Conservation (phyloP, 1,140 invertebrate genomes). For the Leptinotarsa undecemlineata region DNA sequence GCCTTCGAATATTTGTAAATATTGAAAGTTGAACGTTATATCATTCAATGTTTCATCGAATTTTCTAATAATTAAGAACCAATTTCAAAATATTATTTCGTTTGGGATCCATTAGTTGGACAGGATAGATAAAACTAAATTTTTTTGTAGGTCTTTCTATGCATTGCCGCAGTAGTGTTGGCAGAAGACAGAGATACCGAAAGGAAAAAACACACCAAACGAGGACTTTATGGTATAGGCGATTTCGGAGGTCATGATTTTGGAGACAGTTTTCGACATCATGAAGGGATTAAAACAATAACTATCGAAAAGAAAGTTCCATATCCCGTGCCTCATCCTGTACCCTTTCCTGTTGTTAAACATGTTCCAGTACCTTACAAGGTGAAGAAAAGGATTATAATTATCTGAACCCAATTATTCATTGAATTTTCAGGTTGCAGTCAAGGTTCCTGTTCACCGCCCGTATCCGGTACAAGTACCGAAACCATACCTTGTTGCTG, state of each 20-base stretch:
- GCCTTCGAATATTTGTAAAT: too few species aligned
- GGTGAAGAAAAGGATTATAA: not conserved
- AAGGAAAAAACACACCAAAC: constrained; percentile 51
- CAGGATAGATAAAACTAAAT: not conserved
- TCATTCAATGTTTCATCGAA: too few species aligned
- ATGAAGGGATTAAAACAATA: constrained; percentile 40
- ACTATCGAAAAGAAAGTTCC: constrained; percentile 50
- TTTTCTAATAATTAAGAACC: too few species aligned
- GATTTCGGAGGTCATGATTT: constrained; percentile 40
- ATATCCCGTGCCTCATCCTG: constrained; percentile 47
- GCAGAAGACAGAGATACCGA: not conserved
- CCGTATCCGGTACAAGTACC: constrained; percentile 58
- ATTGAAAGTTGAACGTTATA: too few species aligned
- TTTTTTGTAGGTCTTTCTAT: not conserved
- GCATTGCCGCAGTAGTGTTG: not conserved
- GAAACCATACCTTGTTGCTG: constrained; percentile 62
- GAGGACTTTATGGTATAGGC: constrained; percentile 51
- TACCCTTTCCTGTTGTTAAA: constrained; percentile 48
- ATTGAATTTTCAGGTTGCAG: constrained; percentile 43
- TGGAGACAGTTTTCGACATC: constrained; percentile 26
- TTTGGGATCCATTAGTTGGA: too few species aligned
- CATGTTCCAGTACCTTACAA: constrained; percentile 52
- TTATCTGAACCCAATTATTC: not conserved
- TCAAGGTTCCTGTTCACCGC: constrained; percentile 56
- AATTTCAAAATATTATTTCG: too few species aligned